Evolutionary conservation across 2,113 vertebrate species (phyloP).

Genomic region (Corvus cornix): DNA sequence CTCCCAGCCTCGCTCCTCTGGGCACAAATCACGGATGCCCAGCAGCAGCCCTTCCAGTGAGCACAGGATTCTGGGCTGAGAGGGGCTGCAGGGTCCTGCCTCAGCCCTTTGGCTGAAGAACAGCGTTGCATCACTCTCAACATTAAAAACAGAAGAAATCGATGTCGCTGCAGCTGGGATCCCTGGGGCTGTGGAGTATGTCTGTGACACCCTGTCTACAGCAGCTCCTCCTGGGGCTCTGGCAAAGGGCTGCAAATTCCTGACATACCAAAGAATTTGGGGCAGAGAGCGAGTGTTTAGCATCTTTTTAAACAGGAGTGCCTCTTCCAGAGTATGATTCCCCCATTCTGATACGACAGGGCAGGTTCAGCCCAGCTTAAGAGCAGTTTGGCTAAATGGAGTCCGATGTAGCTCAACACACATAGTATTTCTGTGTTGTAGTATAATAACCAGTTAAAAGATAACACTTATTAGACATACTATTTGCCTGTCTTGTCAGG

Average conservation of each 20-base stretch:
- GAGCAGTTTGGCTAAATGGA: not conserved
- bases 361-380: not conserved
- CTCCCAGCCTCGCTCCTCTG: rapidly evolving
- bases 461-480: not conserved
- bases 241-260: not conserved
- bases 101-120: not conserved
- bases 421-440: not conserved
- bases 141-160: not conserved
- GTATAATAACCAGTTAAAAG: not conserved
- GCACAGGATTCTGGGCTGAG: not conserved
- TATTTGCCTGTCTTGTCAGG: not conserved
- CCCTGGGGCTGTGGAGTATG: not conserved
- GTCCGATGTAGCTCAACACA: not conserved
- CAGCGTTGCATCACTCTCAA: not conserved
- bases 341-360: not conserved
- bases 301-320: not conserved
- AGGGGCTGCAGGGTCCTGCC: not conserved
- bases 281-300: not conserved
- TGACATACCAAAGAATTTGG: not conserved
- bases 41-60: not conserved
- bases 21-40: not conserved
- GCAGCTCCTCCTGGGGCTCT: not conserved
- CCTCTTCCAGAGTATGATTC: not conserved
- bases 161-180: not conserved
- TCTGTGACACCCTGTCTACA: not conserved